A percentile compares a stretch with the other conserved stretches of the same genome.
phyloP scores from a whole-genome alignment of 2,797 vertebrate species.

The Erethizon dorsatum region DNA sequence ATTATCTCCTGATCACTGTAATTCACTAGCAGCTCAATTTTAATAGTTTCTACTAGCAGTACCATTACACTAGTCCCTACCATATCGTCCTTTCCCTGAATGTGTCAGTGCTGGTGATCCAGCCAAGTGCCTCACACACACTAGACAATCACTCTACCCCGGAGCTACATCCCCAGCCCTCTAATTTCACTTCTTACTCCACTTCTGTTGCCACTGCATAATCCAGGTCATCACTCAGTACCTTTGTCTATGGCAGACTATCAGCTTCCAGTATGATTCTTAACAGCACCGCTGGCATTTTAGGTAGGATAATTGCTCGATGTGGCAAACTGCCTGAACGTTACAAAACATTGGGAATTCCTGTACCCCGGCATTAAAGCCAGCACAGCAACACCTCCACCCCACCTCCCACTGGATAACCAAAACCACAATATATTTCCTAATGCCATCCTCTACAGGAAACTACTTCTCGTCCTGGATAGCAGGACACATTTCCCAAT shows the following conservation, averaged over 20 bases:
- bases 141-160: background rate
- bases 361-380: background rate
- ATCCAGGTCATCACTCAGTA: background rate
- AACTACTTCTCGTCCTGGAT: background rate
- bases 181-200: background rate
- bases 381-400: background rate
- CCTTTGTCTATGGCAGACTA: background rate
- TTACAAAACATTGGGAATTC: background rate
- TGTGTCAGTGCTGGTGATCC: background rate
- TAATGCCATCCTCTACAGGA: background rate
- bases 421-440: slow-evolving; percentile 1
- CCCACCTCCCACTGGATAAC: background rate
- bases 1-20: background rate
- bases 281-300: background rate
- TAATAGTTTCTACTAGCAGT: background rate
- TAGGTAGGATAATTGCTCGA: background rate
- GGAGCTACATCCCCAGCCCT: background rate
- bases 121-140: background rate
- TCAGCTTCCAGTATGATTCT: slow-evolving; percentile 24
- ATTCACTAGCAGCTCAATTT: background rate
- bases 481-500: background rate
- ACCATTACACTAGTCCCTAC: background rate
- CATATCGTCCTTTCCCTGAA: background rate
- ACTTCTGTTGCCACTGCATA: background rate
- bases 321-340: background rate